A percentile compares a stretch with the other conserved stretches of the same genome.
phyloP scores from a whole-genome alignment of 2,888 invertebrate species.

The Thymelicus sylvestris region DNA sequence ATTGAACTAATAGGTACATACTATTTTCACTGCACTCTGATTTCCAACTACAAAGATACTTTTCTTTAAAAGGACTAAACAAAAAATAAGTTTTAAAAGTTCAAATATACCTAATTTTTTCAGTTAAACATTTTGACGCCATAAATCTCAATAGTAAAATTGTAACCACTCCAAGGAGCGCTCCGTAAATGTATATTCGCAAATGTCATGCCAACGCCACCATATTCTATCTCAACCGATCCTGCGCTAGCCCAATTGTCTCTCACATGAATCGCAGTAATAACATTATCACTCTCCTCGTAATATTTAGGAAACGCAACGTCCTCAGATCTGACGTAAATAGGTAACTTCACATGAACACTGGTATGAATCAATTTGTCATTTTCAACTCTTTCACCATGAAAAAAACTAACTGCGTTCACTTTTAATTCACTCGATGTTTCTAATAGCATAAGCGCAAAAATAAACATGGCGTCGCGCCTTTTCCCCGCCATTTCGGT shows the following conservation, averaged over 20 bases:
- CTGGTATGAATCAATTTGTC: conserved; percentile 50
- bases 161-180: conserved; percentile 53
- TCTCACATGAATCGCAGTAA: conserved; percentile 50
- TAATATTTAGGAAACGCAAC: conserved; percentile 54
- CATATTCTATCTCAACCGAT: conserved; percentile 53
- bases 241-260: conserved; percentile 48
- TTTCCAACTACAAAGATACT: no score
- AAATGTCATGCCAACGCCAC: conserved; percentile 53
- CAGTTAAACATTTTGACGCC: conserved; percentile 44
- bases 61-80: not conserved
- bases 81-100: not conserved
- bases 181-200: conserved; percentile 55
- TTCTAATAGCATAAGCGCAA: not conserved
- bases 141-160: conserved; percentile 56
- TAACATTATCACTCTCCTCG: conserved; percentile 49
- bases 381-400: conserved; percentile 43
- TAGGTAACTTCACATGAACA: conserved; percentile 50
- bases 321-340: conserved; percentile 48
- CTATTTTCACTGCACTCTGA: no score
- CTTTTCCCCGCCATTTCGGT: conserved; percentile 35
- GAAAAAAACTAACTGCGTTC: conserved; percentile 44
- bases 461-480: not conserved
- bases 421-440: conserved; percentile 15
- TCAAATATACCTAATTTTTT: not conserved
- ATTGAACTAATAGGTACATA: no score